Evolutionary conservation across 2,113 vertebrate species (phyloP).

Genomic region (Syngnathoides biaculeatus): DNA sequence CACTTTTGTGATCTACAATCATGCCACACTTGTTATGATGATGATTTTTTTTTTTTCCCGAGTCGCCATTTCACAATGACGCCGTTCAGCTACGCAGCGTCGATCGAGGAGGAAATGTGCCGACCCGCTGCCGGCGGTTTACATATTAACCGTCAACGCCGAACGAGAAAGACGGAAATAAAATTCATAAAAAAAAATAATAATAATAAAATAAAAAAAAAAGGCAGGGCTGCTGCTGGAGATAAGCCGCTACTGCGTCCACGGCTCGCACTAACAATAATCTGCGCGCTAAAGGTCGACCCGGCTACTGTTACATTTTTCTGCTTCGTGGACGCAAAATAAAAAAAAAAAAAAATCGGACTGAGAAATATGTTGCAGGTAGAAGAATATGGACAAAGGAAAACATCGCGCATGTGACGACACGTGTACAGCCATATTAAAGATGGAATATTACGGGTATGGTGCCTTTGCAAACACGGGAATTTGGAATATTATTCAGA

Average conservation of each 20-base stretch:
- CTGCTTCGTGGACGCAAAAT: conserved; percentile 32
- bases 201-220: conserved; percentile 51
- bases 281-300: conserved; percentile 62
- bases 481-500: no score
- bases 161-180: background rate
- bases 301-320: conserved; percentile 51
- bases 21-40: no score
- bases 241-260: conserved; percentile 71
- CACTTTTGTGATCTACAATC: background rate
- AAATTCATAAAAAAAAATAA: conserved; percentile 47
- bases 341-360: no score
- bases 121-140: conserved; percentile 64
- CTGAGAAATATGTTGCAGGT: background rate
- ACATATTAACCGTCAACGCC: conserved; percentile 73
- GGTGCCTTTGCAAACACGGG: no score
- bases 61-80: conserved; percentile 66
- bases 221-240: conserved; percentile 51
- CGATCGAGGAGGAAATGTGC: conserved; percentile 71
- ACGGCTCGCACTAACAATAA: conserved; percentile 65
- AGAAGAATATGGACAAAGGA: background rate
- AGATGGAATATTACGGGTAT: background rate
- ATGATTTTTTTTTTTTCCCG: no score
- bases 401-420: background rate
- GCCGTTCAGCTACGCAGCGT: conserved; percentile 59
- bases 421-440: background rate